Conservation (phyloP, 1,140 invertebrate species). For the Atta colombica region DNA sequence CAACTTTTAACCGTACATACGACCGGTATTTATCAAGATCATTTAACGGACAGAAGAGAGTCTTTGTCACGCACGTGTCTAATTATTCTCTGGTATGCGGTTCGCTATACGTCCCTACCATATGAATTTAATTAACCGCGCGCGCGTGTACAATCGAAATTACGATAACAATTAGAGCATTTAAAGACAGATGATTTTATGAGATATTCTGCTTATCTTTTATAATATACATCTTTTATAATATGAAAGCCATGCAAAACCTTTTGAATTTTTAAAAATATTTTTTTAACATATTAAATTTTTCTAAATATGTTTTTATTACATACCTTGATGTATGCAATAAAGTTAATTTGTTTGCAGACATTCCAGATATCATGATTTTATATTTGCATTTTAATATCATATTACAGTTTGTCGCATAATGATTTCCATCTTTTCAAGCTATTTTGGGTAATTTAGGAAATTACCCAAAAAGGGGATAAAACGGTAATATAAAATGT, state of each 20-base stretch:
- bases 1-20: constrained; percentile 50
- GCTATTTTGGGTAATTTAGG: constrained; percentile 3
- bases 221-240: constrained; percentile 17
- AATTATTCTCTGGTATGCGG: constrained; percentile 52
- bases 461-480: not conserved
- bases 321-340: not conserved
- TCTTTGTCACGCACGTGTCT: constrained; percentile 58
- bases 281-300: not conserved
- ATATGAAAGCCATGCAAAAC: not conserved
- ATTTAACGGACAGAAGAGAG: constrained; percentile 50
- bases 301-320: not conserved
- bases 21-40: constrained; percentile 56
- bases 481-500: not conserved
- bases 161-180: constrained; percentile 56
- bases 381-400: not conserved
- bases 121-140: constrained; percentile 50
- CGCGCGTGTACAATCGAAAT: constrained; percentile 35
- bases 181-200: constrained; percentile 32
- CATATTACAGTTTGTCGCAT: not conserved
- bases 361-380: not conserved
- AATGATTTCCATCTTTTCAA: constrained; percentile 12
- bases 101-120: not conserved
- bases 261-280: not conserved
- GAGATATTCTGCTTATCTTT: not conserved
- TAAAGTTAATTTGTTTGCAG: not conserved